These are phyloP conservation scores for Colius striatus DNA, from an alignment of 2,113 vertebrate species.

Conservation along the genomic window DNA sequence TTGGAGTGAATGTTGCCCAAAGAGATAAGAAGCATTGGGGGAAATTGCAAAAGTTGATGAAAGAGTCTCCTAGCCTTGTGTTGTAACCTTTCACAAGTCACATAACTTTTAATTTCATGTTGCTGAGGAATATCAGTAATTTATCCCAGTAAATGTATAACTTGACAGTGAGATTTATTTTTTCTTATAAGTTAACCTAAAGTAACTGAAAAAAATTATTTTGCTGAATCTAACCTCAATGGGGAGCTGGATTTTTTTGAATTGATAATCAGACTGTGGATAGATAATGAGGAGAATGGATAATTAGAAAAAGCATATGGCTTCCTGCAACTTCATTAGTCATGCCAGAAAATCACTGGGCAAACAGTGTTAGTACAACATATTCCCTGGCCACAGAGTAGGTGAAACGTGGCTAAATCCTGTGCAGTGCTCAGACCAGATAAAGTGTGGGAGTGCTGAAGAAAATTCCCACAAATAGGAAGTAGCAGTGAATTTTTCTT, in stretches of 20 bases:
- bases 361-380: background rate
- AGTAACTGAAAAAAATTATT: conserved; percentile 34
- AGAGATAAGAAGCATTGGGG: background rate
- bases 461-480: background rate
- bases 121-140: background rate
- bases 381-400: background rate
- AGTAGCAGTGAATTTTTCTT: background rate
- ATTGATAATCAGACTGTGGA: background rate
- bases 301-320: conserved; percentile 6
- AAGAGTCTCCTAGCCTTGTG: background rate
- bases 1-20: background rate
- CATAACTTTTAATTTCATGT: conserved; percentile 1
- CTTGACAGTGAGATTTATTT: background rate
- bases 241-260: background rate
- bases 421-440: background rate
- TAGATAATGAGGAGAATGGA: background rate
- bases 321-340: conserved; percentile 15
- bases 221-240: background rate
- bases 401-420: background rate
- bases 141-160: conserved; percentile 16
- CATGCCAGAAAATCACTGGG: conserved; percentile 1
- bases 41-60: background rate
- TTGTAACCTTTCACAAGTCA: background rate
- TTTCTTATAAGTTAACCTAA: background rate
- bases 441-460: background rate